Conservation (phyloP, 2,113 vertebrate genomes). For the Datnioides undecimradiatus region DNA sequence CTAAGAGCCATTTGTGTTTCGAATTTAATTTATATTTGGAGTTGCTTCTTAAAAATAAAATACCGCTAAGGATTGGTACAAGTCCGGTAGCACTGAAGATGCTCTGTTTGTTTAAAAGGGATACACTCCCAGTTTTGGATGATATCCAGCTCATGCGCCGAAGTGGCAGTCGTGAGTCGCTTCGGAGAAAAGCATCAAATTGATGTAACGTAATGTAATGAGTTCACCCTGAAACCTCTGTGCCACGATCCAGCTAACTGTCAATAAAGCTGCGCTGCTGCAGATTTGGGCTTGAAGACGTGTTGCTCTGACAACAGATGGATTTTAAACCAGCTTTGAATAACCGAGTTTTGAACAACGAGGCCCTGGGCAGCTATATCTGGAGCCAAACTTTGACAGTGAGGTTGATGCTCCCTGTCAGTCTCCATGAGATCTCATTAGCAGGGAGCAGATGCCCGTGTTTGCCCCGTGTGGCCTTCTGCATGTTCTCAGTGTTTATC, state of each 20-base stretch:
- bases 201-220: too few species aligned
- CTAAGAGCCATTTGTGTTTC: background rate
- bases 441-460: constrained; percentile 54
- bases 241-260: background rate
- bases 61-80: too few species aligned
- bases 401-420: constrained; percentile 50
- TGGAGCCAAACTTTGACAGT: constrained; percentile 35
- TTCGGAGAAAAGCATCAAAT: background rate
- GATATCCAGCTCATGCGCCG: background rate
- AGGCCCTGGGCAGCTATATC: background rate
- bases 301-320: background rate
- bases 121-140: background rate
- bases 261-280: background rate
- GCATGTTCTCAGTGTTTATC: constrained; percentile 17
- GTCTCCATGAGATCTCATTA: constrained; percentile 51
- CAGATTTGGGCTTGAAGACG: background rate
- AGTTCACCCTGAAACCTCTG: background rate
- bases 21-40: background rate
- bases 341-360: background rate
- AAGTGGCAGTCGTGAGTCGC: background rate
- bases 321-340: background rate
- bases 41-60: too few species aligned
- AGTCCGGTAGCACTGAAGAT: too few species aligned
- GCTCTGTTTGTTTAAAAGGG: background rate
- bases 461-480: constrained; percentile 18